Conservation (phyloP, 2,113 vertebrate genomes). For the Melanocharis versteri region DNA sequence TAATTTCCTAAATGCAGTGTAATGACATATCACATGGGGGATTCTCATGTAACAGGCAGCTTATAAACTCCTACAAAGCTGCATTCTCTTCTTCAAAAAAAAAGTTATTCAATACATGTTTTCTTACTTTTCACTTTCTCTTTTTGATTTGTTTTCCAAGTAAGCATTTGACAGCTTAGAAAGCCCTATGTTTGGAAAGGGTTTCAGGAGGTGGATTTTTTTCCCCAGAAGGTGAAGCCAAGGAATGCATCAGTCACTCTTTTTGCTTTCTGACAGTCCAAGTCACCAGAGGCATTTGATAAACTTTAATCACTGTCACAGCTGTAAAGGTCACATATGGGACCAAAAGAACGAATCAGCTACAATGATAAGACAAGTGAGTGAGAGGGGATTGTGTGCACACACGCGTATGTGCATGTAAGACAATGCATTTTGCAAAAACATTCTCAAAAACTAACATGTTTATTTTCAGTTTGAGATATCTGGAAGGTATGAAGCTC, state of each 20-base stretch:
- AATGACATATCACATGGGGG: neutral
- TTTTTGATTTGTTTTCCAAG: conserved; percentile 34
- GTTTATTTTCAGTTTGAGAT: neutral
- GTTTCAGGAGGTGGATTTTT: neutral
- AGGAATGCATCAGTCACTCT: conserved; percentile 63
- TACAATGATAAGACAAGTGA: neutral
- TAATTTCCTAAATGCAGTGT: neutral
- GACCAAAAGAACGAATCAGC: conserved; percentile 25
- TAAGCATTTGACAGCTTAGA: conserved; percentile 20
- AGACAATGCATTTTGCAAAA: neutral
- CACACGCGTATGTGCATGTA: fast-evolving
- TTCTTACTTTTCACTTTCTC: neutral
- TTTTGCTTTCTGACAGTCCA: conserved; percentile 62
- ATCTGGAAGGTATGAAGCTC: neutral
- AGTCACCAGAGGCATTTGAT: conserved; percentile 61
- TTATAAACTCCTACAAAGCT: neutral
- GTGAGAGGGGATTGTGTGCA: neutral
- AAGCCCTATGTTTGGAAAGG: conserved; percentile 8
- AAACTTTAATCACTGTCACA: conserved; percentile 69
- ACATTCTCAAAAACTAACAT: neutral
- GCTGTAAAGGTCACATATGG: conserved; percentile 51
- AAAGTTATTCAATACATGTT: neutral
- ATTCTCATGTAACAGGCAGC: neutral
- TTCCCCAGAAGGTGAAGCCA: neutral
- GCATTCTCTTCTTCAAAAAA: neutral